These are phyloP conservation scores for Pterocles orientalis DNA, from an alignment of 2,113 vertebrate genomes.

Conservation along the genomic window DNA sequence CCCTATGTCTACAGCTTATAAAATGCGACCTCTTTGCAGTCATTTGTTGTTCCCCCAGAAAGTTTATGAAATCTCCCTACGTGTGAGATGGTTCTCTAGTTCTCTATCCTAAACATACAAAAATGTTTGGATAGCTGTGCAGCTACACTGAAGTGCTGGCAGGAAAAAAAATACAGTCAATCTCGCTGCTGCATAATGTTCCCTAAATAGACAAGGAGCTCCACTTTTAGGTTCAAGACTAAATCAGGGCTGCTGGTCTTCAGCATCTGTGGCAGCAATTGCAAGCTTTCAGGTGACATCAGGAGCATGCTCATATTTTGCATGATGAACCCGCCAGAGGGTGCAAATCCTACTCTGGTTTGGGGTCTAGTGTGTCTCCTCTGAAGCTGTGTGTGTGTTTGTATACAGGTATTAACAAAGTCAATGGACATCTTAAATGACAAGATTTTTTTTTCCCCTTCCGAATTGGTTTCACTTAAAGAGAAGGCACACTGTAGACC, in stretches of 20 bases:
- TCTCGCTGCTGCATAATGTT: neutral
- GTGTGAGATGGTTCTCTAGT: neutral
- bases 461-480: neutral
- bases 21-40: neutral
- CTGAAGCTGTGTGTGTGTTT: neutral
- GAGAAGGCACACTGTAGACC: neutral
- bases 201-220: neutral
- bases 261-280: neutral
- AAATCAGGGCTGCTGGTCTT: neutral
- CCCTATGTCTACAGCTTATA: neutral
- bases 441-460: neutral
- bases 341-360: neutral
- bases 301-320: neutral
- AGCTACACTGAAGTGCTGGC: neutral
- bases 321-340: neutral
- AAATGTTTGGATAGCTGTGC: neutral
- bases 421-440: neutral
- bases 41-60: neutral
- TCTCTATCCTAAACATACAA: neutral
- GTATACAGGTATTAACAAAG: neutral
- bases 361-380: neutral
- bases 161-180: neutral
- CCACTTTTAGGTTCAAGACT: neutral
- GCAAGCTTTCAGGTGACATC: neutral
- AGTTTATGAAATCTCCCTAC: neutral